phyloP scores from a whole-genome alignment of 2,113 vertebrate genomes.

The Meleagris gallopavo region DNA sequence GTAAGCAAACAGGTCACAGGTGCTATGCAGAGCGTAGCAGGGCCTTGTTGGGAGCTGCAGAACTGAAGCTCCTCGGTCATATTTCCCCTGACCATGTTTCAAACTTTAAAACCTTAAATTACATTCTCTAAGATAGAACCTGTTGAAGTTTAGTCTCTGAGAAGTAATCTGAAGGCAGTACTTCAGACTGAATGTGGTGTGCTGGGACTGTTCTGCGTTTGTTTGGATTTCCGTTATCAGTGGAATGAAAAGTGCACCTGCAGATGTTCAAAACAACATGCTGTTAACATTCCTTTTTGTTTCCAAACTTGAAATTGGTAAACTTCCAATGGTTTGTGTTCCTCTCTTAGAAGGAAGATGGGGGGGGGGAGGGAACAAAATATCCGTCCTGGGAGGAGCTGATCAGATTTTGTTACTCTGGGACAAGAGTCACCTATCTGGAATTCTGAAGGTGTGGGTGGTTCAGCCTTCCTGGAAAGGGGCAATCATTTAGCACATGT shows the following conservation, averaged over 20 bases:
- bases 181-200: not conserved
- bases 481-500: not conserved
- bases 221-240: not conserved
- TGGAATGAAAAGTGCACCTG: not conserved
- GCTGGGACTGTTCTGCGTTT: not conserved
- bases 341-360: not conserved
- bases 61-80: not conserved
- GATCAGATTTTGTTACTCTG: not conserved
- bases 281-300: not conserved
- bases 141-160: not conserved
- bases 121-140: not conserved
- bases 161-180: not conserved
- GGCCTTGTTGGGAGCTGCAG: not conserved
- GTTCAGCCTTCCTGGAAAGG: conserved; percentile 20
- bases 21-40: accelerated
- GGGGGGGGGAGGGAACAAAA: not conserved
- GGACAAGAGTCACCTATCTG: not conserved
- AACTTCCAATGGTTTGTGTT: conserved; percentile 5
- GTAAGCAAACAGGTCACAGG: accelerated
- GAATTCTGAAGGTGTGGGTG: conserved; percentile 27
- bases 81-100: not conserved
- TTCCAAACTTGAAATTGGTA: not conserved
- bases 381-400: not conserved
- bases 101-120: not conserved
- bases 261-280: not conserved